phyloP scores from a whole-genome alignment of 2,113 vertebrate species.

The Toxotes chatareus region DNA sequence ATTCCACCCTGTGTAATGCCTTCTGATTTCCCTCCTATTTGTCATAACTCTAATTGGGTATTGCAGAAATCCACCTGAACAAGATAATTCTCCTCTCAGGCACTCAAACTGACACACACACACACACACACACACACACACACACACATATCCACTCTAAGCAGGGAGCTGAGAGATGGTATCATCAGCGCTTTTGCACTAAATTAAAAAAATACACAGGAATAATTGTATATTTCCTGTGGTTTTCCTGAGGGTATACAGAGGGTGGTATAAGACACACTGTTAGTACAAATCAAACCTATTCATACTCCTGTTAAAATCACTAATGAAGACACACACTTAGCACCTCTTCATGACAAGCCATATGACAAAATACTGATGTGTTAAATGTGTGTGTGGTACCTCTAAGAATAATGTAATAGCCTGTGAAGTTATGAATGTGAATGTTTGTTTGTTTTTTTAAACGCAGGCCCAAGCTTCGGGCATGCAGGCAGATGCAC shows the following conservation, averaged over 20 bases:
- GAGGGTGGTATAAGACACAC: not conserved
- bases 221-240: conserved; percentile 30
- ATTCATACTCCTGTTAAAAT: not conserved
- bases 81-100: conserved; percentile 43
- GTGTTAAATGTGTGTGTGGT: not conserved
- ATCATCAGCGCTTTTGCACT: conserved; percentile 30
- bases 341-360: no score
- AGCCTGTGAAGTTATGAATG: not conserved
- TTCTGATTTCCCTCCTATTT: conserved; percentile 30
- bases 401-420: conserved; percentile 9
- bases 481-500: conserved; percentile 11
- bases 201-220: conserved; percentile 14
- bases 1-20: not conserved
- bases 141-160: conserved; percentile 3
- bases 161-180: conserved; percentile 6
- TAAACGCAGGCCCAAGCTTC: conserved; percentile 26
- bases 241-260: not conserved
- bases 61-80: conserved; percentile 40
- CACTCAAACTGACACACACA: conserved; percentile 25
- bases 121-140: not conserved
- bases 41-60: conserved; percentile 30
- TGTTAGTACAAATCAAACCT: conserved; percentile 3
- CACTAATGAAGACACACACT: not conserved
- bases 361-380: not conserved
- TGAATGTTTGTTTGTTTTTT: not conserved